phyloP scores from a whole-genome alignment of 2,113 vertebrate species.

The Scortum barcoo region DNA sequence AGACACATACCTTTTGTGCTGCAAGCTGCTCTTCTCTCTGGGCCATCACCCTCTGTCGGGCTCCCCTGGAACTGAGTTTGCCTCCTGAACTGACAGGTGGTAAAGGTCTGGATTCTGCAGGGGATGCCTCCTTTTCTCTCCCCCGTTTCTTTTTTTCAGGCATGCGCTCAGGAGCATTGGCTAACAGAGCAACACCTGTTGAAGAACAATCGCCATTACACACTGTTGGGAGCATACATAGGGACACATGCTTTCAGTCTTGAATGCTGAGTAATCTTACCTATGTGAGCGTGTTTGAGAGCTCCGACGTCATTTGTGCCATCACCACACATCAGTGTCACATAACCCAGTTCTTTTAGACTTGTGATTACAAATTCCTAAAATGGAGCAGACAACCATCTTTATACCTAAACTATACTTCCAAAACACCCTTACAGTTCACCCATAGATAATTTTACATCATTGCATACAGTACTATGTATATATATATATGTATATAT shows the following conservation, averaged over 20 bases:
- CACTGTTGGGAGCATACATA: neutral
- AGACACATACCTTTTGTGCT: conserved; percentile 86
- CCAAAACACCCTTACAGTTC: neutral
- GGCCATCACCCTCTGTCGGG: conserved; percentile 88
- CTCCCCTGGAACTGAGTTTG: conserved; percentile 86
- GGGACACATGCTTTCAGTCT: neutral
- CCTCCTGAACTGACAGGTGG: conserved; percentile 71
- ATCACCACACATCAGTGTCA: conserved; percentile 97
- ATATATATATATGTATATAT: too few species aligned
- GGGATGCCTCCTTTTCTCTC: conserved; percentile 84
- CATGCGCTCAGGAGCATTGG: conserved; percentile 92
- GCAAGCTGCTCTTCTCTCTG: conserved; percentile 92
- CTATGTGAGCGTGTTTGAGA: conserved; percentile 95
- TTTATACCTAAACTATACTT: neutral
- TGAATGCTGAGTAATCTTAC: conserved; percentile 80
- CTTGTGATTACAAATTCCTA: conserved; percentile 97
- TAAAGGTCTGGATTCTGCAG: conserved; percentile 69
- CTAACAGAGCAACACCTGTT: conserved; percentile 93
- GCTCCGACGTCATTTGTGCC: conserved; percentile 98
- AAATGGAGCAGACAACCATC: neutral
- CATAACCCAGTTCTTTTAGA: conserved; percentile 93
- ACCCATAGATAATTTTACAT: neutral
- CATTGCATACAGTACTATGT: neutral
- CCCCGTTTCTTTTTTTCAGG: conserved; percentile 85
- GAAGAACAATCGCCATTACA: neutral